These are phyloP conservation scores for Subanguina moxae DNA, from an alignment of 1,140 invertebrate genomes.

Conservation along the genomic window DNA sequence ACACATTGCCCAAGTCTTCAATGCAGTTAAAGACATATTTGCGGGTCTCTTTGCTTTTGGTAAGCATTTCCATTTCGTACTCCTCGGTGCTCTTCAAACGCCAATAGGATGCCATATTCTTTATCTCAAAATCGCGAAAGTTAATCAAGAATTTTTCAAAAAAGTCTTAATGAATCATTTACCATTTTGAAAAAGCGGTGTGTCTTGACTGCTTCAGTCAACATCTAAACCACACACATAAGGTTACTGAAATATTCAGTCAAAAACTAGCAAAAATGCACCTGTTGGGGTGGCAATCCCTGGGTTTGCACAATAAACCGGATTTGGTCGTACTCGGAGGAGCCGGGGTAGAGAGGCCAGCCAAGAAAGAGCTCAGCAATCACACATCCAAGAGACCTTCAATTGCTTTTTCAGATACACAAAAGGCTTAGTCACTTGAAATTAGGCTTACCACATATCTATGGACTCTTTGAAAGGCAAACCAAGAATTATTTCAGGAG, in stretches of 20 bases:
- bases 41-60: slow-evolving; percentile 96
- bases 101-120: slow-evolving; percentile 44
- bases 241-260: no score
- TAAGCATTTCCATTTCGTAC: slow-evolving; percentile 92
- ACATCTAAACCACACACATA: slow-evolving; percentile 66
- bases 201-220: slow-evolving; percentile 97
- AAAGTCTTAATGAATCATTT: slow-evolving; percentile 17
- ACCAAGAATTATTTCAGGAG: slow-evolving; percentile 95
- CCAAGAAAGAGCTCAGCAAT: slow-evolving; percentile 97
- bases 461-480: slow-evolving; percentile 98
- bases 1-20: slow-evolving; percentile 82
- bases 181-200: slow-evolving; percentile 87
- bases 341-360: slow-evolving; percentile 98
- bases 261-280: no score
- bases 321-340: slow-evolving; percentile 99
- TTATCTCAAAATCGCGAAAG: slow-evolving; percentile 21
- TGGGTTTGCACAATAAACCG: slow-evolving; percentile 84
- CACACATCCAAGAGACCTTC: slow-evolving; percentile 85
- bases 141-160: neutral
- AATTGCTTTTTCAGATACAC: neutral
- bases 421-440: neutral
- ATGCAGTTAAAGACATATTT: slow-evolving; percentile 99
- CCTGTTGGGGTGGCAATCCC: slow-evolving; percentile 87
- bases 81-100: slow-evolving; percentile 81
- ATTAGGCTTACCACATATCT: slow-evolving; percentile 80